phyloP scores from a whole-genome alignment of 2,113 vertebrate genomes.

The Todiramphus saurophagus region DNA sequence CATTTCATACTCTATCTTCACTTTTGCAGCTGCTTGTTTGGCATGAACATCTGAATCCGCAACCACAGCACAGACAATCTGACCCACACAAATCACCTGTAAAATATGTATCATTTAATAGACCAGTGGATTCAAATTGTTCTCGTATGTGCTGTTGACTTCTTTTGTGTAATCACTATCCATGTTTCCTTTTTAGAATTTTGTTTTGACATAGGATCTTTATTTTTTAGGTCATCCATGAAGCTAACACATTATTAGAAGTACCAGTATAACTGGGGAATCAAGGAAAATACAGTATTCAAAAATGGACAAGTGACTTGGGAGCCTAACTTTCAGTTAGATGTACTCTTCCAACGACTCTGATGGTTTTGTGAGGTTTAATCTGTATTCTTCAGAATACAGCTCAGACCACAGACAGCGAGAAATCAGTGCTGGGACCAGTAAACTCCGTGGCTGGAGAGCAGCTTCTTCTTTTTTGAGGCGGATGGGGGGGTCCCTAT shows the following conservation, averaged over 20 bases:
- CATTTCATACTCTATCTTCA: constrained; percentile 73
- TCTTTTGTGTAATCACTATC: not conserved
- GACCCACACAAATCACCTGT: constrained; percentile 78
- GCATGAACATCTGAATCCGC: constrained; percentile 72
- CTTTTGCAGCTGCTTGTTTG: constrained; percentile 66
- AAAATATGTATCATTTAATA: not conserved
- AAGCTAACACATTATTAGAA: not conserved
- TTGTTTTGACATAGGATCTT: not conserved
- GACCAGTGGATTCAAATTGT: not conserved
- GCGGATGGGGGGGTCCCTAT: too few relatives aligned
- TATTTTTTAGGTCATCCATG: not conserved
- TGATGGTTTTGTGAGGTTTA: not conserved
- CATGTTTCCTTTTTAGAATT: not conserved
- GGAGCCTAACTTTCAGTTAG: not conserved
- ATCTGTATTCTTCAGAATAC: not conserved
- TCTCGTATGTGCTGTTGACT: not conserved
- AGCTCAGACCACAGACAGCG: too few relatives aligned
- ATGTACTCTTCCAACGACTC: not conserved
- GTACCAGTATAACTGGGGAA: not conserved
- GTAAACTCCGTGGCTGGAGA: too few relatives aligned
- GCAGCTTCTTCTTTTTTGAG: too few relatives aligned
- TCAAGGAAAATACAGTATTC: not conserved
- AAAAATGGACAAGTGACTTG: not conserved
- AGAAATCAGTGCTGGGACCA: too few relatives aligned
- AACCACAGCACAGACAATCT: constrained; percentile 75